phyloP scores from a whole-genome alignment of 1,140 invertebrate genomes.

The Lepidotrigona ventralis region DNA sequence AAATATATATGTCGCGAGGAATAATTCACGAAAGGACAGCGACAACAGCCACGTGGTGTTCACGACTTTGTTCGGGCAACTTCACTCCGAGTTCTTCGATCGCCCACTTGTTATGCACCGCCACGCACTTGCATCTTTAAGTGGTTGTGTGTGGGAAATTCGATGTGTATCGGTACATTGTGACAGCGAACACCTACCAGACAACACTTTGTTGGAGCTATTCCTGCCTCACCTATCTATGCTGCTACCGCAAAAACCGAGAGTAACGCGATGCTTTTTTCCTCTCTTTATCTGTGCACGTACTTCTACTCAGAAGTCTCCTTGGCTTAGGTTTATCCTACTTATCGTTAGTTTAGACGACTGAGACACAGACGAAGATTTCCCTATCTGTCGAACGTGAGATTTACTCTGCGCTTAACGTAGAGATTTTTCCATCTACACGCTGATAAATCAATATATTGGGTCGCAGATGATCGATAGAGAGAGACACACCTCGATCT shows the following conservation, averaged over 20 bases:
- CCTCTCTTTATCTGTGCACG: too few relatives aligned
- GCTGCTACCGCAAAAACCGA: conserved; percentile 27
- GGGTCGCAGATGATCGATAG: too few relatives aligned
- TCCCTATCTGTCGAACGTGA: neutral
- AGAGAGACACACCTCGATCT: neutral
- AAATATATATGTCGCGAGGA: neutral
- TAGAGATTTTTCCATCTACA: neutral
- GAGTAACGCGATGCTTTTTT: conserved; percentile 28
- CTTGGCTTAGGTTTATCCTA: neutral
- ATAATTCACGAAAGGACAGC: neutral
- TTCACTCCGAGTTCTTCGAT: neutral
- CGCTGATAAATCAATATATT: neutral
- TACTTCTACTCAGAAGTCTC: neutral
- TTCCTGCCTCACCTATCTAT: neutral
- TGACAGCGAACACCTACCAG: conserved; percentile 6
- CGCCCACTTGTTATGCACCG: conserved; percentile 1
- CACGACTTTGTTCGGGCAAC: neutral
- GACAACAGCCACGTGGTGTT: neutral
- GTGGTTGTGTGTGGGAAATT: conserved; percentile 4
- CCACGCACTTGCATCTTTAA: neutral
- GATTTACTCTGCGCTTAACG: too few relatives aligned
- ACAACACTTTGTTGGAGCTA: conserved; percentile 22
- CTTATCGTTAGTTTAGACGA: neutral
- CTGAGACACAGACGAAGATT: neutral
- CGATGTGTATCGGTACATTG: conserved; percentile 29